A percentile compares a stretch with the other conserved stretches of the same genome.
phyloP scores from a whole-genome alignment of 1,140 invertebrate genomes.

The Piezodorus guildinii region DNA sequence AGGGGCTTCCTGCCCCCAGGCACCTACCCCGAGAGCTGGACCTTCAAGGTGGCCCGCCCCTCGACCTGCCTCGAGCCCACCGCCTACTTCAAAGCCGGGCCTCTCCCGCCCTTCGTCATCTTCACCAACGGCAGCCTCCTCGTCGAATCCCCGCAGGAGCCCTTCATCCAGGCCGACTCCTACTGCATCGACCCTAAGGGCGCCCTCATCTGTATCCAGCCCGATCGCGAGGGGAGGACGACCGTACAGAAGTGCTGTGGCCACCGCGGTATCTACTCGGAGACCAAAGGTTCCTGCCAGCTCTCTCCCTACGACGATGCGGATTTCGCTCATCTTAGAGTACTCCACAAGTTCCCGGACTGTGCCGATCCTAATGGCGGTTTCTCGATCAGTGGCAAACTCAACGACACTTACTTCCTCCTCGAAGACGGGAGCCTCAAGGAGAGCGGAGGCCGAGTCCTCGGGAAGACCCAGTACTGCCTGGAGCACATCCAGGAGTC shows the following conservation, averaged over 20 bases:
- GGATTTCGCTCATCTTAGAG: conserved; percentile 18
- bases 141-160: conserved; percentile 18
- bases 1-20: conserved; percentile 30
- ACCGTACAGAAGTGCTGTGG: conserved; percentile 47
- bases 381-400: conserved; percentile 37
- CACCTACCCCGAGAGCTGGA: conserved; percentile 38
- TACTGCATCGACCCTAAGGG: conserved; percentile 48
- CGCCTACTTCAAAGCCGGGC: conserved; percentile 24
- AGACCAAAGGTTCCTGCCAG: conserved; percentile 37
- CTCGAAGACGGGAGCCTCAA: conserved; percentile 37
- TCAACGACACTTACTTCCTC: conserved; percentile 34
- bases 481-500: conserved; percentile 44
- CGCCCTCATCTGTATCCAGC: conserved; percentile 43
- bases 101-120: conserved; percentile 33
- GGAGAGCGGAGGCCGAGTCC: conserved; percentile 32
- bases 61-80: conserved; percentile 33
- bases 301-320: conserved; percentile 31
- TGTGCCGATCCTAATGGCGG: conserved; percentile 32
- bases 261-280: conserved; percentile 42
- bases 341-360: conserved; percentile 38
- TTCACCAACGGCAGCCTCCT: conserved; percentile 44
- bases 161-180: conserved; percentile 31
- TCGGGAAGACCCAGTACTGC: conserved; percentile 45
- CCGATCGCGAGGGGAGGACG: conserved; percentile 21
- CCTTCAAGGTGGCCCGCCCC: conserved; percentile 31